Base-by-base conservation (phyloP, 2,888 invertebrate species). In the Hermaeophaga mercurialis region DNA sequence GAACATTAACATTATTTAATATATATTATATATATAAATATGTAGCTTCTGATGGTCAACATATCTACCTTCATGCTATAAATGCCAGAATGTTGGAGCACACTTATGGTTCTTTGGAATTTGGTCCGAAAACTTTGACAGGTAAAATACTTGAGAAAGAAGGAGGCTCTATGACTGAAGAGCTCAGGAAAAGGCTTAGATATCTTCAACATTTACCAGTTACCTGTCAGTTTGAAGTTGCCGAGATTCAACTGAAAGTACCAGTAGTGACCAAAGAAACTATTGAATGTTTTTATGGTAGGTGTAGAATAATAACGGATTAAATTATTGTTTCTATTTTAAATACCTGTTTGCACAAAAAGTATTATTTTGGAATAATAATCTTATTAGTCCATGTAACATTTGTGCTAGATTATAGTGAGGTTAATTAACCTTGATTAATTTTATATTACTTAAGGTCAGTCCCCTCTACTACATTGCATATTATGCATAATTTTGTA, bases 131-230 rank as follows among this genome's bases (percentile, higher is more conserved):
- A 14, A 70, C 81, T 1, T 83, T 97, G 48, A 82, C 80, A 1
- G 95, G 91, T 0, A 85, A 83, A 49, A 88, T 97, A 38, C 75
- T 96, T n/a, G 94, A 95, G 70, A 89, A 91, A 53, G 95, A 96
- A 72, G 85, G 87, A 1, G 85, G 90, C 63, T 90, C 92, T 2
- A 90, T 96, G 80, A 90, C 86, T 14, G 90, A 91, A 80, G 91
- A 92, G 68, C 70, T 92, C 72, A 81, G 95, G 67, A 84, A 84
- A 58, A 82, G 90, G 39, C 79, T 90, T 65, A 82, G 90, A 43
- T 92, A 90, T 70, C 78, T 94, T 43, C 84, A 89, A 49, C 97
- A 98, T 77, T 81, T 98, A 67, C 96, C 97, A 0, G 80, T 96
- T 5, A 90, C 93, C 57, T 93, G 94, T 70, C 90, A 91, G 56